These are phyloP conservation scores for Nestor notabilis DNA, from an alignment of 2,113 vertebrate genomes.

Conservation along the genomic window DNA sequence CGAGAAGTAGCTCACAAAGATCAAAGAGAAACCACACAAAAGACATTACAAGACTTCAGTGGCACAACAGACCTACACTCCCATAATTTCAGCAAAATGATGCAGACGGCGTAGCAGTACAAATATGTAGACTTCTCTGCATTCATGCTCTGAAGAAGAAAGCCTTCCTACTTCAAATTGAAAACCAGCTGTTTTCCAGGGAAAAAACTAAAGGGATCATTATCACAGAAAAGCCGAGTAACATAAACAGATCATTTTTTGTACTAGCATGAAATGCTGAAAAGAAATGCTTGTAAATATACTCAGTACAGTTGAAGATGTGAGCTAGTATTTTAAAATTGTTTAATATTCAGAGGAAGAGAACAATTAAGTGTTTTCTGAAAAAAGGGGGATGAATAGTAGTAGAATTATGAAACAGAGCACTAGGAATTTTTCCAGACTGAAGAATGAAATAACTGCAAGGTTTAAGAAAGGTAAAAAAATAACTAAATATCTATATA, in stretches of 20 bases:
- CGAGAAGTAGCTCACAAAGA: background rate
- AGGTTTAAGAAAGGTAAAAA: background rate
- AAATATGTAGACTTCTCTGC: background rate
- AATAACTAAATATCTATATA: background rate
- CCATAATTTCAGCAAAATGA: background rate
- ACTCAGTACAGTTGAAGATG: background rate
- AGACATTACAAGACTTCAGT: background rate
- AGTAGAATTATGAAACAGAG: background rate
- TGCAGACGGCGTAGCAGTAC: background rate
- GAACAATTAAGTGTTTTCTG: background rate
- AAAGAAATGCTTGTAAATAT: background rate
- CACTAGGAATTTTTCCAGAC: background rate
- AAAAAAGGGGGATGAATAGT: background rate
- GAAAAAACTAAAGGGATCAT: background rate
- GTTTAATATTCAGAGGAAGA: background rate
- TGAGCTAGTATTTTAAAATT: background rate
- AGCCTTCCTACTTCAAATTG: background rate
- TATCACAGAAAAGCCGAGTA: background rate
- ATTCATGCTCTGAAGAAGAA: background rate
- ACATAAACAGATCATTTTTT: background rate
- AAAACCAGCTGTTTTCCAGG: background rate
- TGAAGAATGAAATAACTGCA: background rate
- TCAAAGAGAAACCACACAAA: background rate
- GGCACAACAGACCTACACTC: background rate
- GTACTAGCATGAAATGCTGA: background rate